phyloP scores from a whole-genome alignment of 2,888 invertebrate genomes.

The Drosophila stalkeri region DNA sequence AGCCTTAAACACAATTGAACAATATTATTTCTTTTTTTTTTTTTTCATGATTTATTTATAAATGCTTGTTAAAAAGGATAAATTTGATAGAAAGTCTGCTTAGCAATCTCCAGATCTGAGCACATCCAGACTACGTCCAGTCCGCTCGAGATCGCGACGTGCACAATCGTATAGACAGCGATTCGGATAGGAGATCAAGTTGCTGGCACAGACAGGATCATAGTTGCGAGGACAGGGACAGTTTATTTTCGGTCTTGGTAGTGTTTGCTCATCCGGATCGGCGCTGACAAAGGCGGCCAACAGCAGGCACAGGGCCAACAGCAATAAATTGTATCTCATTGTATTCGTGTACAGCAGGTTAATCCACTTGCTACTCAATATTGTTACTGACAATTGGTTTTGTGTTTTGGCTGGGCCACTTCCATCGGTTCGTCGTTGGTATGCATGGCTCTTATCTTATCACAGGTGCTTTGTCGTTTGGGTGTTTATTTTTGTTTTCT shows the following conservation, averaged over 20 bases:
- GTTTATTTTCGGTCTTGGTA: rapidly evolving
- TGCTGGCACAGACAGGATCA: conserved; percentile 78
- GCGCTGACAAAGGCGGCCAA: conserved; percentile 48
- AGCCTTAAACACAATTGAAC: conserved; percentile 16
- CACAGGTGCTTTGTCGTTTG: conserved; percentile 28
- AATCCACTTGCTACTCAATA: conserved; percentile 65
- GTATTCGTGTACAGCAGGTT: conserved; percentile 39
- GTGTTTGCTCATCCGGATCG: conserved; percentile 8
- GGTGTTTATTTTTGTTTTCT: not conserved
- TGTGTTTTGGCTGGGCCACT: conserved; percentile 15
- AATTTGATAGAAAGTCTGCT: not conserved
- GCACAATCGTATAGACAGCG: conserved; percentile 76
- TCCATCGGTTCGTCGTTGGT: conserved; percentile 15
- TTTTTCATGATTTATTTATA: not conserved
- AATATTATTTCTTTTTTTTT: conserved; percentile 15
- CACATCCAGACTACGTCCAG: conserved; percentile 73
- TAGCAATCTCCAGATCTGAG: conserved; percentile 73
- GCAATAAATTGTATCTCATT: conserved; percentile 63
- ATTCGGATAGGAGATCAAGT: conserved; percentile 75
- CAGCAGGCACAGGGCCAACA: conserved; percentile 63
- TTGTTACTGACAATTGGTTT: conserved; percentile 43
- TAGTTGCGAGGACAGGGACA: conserved; percentile 81
- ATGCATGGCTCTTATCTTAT: conserved; percentile 61
- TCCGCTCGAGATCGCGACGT: conserved; percentile 53
- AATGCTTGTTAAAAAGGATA: conserved; percentile 3